Base-by-base conservation (phyloP, 2,113 vertebrate species). In the Macaca nemestrina region DNA sequence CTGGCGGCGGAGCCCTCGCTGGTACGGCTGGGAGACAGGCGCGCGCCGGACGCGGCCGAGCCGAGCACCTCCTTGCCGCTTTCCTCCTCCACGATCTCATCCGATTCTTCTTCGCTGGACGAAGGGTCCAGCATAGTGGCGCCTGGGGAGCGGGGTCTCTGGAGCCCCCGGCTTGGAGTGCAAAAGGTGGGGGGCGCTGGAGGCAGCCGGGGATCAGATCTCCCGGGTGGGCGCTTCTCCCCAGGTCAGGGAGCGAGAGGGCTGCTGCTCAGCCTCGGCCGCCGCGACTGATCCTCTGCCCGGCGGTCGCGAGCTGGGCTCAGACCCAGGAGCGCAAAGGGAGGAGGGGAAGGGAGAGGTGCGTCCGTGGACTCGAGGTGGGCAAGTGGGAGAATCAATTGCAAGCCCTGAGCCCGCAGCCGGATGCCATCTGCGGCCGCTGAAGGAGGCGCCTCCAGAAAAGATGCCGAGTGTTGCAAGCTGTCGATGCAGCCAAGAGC, bases 71-170 rank as follows among this genome's bases (percentile, higher is more conserved):
- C 99, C 98, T 99, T 99, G 97, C 98, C 85, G 98, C 98, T 98
- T 94, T 99, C 99, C 96, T 99, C 99, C 96, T 99, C 99, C 97
- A 98, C 98, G 4, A 99, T 98, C 98, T 99, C 99, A 85, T 99
- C 99, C 27, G 99, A 99, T 98, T 99, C 99, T 97, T 99, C 99
- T 97, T 99, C 99, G 98, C 99, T 99, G 98, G 99, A 99, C 98
- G 99, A 99, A 95, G 99, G 99, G 98, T 99, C 99, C 98, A 99
- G 98, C 99, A 99, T 99, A 97, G 95, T 97, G 96, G 81, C 80
- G 80, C 83, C 95, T 43, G 95, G 59, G 40, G 70, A 57, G 8
- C 32, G 64, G 87, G 83, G 57, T 86, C 57, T 83, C 70, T n/a
- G 93, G 92, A 89, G 68, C 52, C 90, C 91, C 80, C 8, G 93